Base-by-base conservation (phyloP, 2,888 invertebrate genomes). In the Toxonevra muliebris region DNA sequence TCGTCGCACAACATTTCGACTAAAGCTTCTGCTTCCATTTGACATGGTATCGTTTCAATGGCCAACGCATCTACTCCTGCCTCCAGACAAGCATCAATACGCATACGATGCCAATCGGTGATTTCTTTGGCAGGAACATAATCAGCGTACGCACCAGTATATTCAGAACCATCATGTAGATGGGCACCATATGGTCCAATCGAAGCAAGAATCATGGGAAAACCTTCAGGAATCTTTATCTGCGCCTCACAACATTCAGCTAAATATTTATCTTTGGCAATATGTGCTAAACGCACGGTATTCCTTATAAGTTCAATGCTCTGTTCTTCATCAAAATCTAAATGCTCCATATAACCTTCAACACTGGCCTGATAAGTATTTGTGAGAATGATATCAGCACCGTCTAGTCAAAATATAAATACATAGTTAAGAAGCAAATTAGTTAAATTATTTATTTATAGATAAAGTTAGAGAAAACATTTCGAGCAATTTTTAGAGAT, bases 101-200 rank as follows among this genome's bases (percentile, higher is more conserved):
- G 89, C 0, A 93, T 92, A 66, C 90, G 87, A 85, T 98, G 97
- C 94, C 96, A 96, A 54, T 92, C 90, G 59, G 89, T 89, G 82
- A 97, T 89, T 54, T 88, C 88, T 87, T 91, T 87, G 42, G 87
- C 86, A 4, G 90, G 83, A 1, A 92, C 89, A 64, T 86, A 89
- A 70, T 90, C 89, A 0, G 91, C 91, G 80, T 94, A 95, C 69
- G 88, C 88, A 17, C 97, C 97, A n/a, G 91, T 91, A 83, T 97
- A 98, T 83, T 98, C 98, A 0, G 97, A 97, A 12, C 93, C 94
- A 83, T 98, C 95, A 79, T 93, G 92, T 48, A 96, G 87, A 77
- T 91, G 92, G 0, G 97, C 97, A 0, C 97, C 97, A 82, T 94
- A 97, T 0, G 97, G 95, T 0, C 97, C 97, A 70, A 97, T 91